Base-by-base conservation (phyloP, 1,140 invertebrate species). In the Drosophila quadrilineata region DNA sequence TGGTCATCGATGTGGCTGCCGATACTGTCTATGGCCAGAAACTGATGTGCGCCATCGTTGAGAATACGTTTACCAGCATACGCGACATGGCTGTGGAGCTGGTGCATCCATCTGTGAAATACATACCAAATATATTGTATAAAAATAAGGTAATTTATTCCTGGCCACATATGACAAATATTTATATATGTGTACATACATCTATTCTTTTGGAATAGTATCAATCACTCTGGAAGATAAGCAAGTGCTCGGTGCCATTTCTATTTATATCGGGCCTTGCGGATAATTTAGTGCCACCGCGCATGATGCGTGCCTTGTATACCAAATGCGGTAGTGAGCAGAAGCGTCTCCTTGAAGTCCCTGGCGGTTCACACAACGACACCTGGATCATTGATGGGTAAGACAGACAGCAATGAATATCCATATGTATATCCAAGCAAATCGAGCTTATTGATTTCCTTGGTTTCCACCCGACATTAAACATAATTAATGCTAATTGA, bases 41-140 rank as follows among this genome's bases (percentile, higher is more conserved):
- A 91, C 93, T 98, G 57, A 94, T 95, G 93, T 96, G 94, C 74
- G 89, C 98, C 64, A 93, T 99, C 69, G 91, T 98, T 21, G 97
- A 99, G 91, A 99, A 99, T 88, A 98, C 97, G 31, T 99, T 99
- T 86, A 98, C 96, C 5, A 97, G 95, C 86, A 96, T 99, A 89
- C 96, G 96, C 19, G 96, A 97, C 68, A 98, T 98, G 93, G 96
- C 96, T n/a, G 91, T 92, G 73, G 92, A 95, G 41, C 90, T 95
- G 58, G 90, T 95, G 26, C 93, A 93, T 77, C 93, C 91, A 88
- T 91, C 93, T 76, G 88, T 96, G 31, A 92, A 93, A 59, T 94
- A 94, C 90, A 89, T 96, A 65, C 95, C 95, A 68, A 89, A 93
- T 68, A 92, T 94, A 89, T 93, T 93, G 82, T 95, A 95, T 89